These are phyloP conservation scores for Poecilia velifera DNA, from an alignment of 2,797 vertebrate genomes.

Conservation along the genomic window DNA sequence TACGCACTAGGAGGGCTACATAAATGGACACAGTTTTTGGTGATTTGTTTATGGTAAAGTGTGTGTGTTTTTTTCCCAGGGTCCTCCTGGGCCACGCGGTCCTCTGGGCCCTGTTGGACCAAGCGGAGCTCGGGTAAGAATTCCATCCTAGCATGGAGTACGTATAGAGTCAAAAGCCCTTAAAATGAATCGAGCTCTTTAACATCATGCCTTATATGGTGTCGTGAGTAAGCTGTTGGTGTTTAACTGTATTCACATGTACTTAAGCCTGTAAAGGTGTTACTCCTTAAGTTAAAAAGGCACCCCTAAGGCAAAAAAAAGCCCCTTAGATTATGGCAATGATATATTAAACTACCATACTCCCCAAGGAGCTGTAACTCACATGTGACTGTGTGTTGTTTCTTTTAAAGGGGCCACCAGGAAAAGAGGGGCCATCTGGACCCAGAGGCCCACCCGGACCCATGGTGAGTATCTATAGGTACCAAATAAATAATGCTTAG, in stretches of 20 bases:
- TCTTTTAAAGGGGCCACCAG: conserved; percentile 89
- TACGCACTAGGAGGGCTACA: conserved; percentile 39
- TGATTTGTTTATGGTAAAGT: conserved; percentile 63
- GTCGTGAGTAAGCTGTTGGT: conserved; percentile 16
- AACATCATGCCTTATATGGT: conserved; percentile 26
- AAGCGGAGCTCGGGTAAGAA: conserved; percentile 90
- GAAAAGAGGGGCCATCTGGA: conserved; percentile 95
- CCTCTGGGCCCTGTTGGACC: conserved; percentile 90
- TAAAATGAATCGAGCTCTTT: conserved; percentile 36
- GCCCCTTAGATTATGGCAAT: conserved; percentile 49
- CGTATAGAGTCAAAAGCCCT: conserved; percentile 37
- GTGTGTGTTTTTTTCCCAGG: conserved; percentile 81
- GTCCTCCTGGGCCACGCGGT: conserved; percentile 88
- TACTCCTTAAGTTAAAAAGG: conserved; percentile 30
- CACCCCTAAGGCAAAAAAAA: conserved; percentile 25
- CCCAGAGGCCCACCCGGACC: conserved; percentile 94
- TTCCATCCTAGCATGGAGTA: conserved; percentile 24
- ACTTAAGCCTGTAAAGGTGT: conserved; percentile 17
- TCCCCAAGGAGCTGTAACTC: conserved; percentile 59
- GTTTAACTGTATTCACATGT: conserved; percentile 24
- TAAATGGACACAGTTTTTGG: conserved; percentile 52
- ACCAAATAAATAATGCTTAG: conserved; percentile 45
- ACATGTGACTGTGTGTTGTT: conserved; percentile 69
- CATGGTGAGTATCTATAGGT: conserved; percentile 82
- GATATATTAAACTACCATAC: conserved; percentile 58